These are phyloP conservation scores for Bacillus rossius DNA, from an alignment of 1,140 invertebrate species.

Conservation along the genomic window DNA sequence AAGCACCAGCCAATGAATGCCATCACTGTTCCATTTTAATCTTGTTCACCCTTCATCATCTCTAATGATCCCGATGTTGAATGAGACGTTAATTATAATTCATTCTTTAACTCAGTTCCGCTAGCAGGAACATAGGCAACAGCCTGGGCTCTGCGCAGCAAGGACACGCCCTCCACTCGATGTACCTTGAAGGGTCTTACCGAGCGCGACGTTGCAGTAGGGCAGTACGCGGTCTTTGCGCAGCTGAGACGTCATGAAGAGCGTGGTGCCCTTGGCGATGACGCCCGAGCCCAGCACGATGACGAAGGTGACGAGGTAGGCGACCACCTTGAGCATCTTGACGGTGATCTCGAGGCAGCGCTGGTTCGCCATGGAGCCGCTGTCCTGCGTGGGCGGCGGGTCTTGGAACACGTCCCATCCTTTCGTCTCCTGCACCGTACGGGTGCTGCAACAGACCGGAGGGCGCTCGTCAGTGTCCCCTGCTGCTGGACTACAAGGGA, in stretches of 20 bases:
- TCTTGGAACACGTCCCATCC: slow-evolving; percentile 94
- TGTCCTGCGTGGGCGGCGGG: slow-evolving; percentile 80
- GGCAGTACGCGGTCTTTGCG: slow-evolving; percentile 62
- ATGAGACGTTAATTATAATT: too few relatives aligned
- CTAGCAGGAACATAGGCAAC: too few relatives aligned
- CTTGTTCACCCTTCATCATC: too few relatives aligned
- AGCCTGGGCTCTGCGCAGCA: too few relatives aligned
- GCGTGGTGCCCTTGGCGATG: slow-evolving; percentile 76
- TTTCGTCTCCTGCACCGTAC: slow-evolving; percentile 83
- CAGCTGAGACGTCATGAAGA: slow-evolving; percentile 90
- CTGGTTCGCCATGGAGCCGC: slow-evolving; percentile 82
- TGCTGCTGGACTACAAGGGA: too few relatives aligned
- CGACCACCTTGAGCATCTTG: slow-evolving; percentile 77
- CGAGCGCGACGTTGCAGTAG: slow-evolving; percentile 78
- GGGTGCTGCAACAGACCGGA: slow-evolving; percentile 65
- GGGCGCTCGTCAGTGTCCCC: too few relatives aligned
- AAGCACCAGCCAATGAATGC: too few relatives aligned
- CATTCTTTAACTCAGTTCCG: too few relatives aligned
- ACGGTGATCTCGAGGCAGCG: slow-evolving; percentile 80
- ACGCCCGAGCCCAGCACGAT: slow-evolving; percentile 78
- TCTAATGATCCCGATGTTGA: too few relatives aligned
- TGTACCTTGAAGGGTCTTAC: slow-evolving; percentile 50
- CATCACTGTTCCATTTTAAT: too few relatives aligned
- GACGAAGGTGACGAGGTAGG: slow-evolving; percentile 78
- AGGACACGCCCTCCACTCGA: too few relatives aligned